Evolutionary conservation across 1,140 invertebrate species (phyloP).

Genomic region (Neodiprion pinetum): DNA sequence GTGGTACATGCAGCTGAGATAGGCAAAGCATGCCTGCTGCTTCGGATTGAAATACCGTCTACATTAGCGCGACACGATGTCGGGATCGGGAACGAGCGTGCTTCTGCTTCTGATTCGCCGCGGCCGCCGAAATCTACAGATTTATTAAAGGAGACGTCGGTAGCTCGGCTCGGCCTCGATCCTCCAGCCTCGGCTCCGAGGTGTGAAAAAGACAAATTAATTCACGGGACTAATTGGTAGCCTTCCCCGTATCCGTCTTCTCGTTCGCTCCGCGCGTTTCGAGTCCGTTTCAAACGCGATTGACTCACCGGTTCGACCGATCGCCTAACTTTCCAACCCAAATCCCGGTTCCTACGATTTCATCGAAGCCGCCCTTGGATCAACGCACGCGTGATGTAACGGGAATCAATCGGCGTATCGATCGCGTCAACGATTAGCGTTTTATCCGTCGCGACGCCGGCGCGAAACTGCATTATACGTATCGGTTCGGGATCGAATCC

Average conservation of each 20-base stretch:
- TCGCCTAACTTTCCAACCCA: no score
- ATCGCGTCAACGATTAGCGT: no score
- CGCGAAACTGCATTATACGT: no score
- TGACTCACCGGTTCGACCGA: no score
- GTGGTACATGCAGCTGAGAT: no score
- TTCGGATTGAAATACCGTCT: slow-evolving; percentile 20
- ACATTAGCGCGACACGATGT: slow-evolving; percentile 22
- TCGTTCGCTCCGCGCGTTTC: slow-evolving; percentile 7
- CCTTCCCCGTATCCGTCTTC: background rate
- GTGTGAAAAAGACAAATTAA: slow-evolving; percentile 26
- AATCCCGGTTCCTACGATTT: no score
- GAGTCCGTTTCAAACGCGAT: background rate
- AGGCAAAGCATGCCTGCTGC: no score
- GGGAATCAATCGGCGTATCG: no score
- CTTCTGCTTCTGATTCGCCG: background rate
- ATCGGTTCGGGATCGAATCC: no score
- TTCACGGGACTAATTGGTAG: slow-evolving; percentile 18
- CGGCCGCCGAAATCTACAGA: slow-evolving; percentile 21
- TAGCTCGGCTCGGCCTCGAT: slow-evolving; percentile 6
- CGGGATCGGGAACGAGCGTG: background rate
- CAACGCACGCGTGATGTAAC: no score
- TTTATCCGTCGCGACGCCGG: no score
- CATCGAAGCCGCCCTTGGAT: no score
- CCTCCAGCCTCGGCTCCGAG: background rate
- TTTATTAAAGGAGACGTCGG: slow-evolving; percentile 14